Base-by-base conservation (phyloP, 2,888 invertebrate species). In the Drosophila nigricruria region DNA sequence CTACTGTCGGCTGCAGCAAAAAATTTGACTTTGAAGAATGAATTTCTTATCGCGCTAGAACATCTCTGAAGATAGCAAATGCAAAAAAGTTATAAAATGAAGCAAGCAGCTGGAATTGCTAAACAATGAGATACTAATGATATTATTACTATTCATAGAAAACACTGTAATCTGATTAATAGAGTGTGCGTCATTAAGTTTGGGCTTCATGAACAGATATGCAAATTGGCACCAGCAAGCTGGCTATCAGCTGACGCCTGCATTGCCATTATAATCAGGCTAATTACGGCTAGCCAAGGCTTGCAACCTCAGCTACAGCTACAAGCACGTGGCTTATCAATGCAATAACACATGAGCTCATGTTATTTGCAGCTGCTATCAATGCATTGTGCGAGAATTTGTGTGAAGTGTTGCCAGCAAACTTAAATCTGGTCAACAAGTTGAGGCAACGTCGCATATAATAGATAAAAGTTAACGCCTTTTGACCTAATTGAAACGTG, bases 311-410 rank as follows among this genome's bases (percentile, higher is more conserved):
- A 45, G 12, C 30, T 40, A 18, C 38, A 38, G 9, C 30, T 45
- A 23, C 43, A 38, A 27, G 20, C 58, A 25, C 20, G 18, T 32
- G 50, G 50, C 54, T 77, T 88, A 88, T 85, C 83, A 77, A 73
- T 82, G 77, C 67, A 79, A 73, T 82, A 70, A 73, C 85, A 77
- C 77, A 70, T 82, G 79, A 88, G 79, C 70, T 73, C 72, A 66
- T 67, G 53, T 42, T 58, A 70, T 60, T 60, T 62, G n/a, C 56
- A 32, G 59, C 43, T 42, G 43, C 61, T 62, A 53, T 69, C 70
- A 50, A 34, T 65, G 20, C 60, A 50, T 50, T 50, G 38, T 60
- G 23, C 25, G 16, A 9, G 45, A 56, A 53, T 12, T 27, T 16
- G 59, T 50, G 16, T 45, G 16, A 30, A 53, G 38, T 58, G 53